Conservation (phyloP, 2,888 invertebrate species). For the Apotomis betuletana region DNA sequence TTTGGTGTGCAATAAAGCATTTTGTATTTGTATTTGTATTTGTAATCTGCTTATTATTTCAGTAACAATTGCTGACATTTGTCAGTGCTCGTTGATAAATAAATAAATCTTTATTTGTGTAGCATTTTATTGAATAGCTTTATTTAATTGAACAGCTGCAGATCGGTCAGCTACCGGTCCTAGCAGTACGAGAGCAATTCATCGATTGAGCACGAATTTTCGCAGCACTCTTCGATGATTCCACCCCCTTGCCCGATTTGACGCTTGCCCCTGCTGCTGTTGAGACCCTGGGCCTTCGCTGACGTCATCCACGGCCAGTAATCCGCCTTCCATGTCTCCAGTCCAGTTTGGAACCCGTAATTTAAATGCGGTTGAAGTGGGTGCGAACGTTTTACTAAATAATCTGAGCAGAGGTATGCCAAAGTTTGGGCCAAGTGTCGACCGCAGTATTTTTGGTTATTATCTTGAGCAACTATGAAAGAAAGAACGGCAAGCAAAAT, state of each 20-base stretch:
- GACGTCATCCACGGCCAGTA: constrained; percentile 28
- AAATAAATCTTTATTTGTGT: background rate
- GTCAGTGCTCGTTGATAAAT: too few species aligned
- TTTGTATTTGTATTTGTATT: too few species aligned
- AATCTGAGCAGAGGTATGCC: constrained; percentile 42
- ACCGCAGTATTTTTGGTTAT: constrained; percentile 46
- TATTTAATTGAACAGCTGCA: background rate
- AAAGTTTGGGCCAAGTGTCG: constrained; percentile 43
- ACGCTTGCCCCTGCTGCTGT: constrained; percentile 31
- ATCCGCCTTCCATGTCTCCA: constrained; percentile 5
- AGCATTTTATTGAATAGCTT: background rate
- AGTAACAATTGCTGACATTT: too few species aligned
- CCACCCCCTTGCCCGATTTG: constrained; percentile 39
- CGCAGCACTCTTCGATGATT: constrained; percentile 52
- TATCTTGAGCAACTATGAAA: constrained; percentile 30
- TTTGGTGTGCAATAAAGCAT: too few species aligned
- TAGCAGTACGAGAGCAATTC: constrained; percentile 45
- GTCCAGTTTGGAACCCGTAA: background rate
- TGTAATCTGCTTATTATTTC: too few species aligned
- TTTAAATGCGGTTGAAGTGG: background rate
- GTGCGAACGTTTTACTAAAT: constrained; percentile 12
- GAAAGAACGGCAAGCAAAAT: constrained; percentile 5
- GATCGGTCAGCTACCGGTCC: background rate
- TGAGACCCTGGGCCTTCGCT: constrained; percentile 3
- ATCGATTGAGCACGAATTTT: constrained; percentile 50